phyloP scores from a whole-genome alignment of 2,888 invertebrate species.

The Drosophila sordidapex region DNA sequence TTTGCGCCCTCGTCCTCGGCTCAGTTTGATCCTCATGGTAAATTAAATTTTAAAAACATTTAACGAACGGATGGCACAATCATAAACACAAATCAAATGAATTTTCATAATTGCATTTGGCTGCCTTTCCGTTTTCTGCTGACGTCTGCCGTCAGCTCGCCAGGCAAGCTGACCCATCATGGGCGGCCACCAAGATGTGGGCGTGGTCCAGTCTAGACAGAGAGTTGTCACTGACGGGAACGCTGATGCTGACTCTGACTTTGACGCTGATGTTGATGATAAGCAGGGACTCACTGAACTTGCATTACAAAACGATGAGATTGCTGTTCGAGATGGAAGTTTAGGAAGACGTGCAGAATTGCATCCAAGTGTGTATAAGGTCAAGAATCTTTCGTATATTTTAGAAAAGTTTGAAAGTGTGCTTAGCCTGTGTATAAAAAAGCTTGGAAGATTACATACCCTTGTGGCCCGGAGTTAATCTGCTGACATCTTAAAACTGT shows the following conservation, averaged over 20 bases:
- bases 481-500: background rate
- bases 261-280: constrained; percentile 22
- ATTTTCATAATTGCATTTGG: constrained; percentile 73
- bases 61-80: constrained; percentile 65
- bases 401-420: background rate
- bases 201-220: constrained; percentile 56
- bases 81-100: constrained; percentile 75
- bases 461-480: background rate
- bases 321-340: constrained; percentile 15
- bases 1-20: constrained; percentile 10
- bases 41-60: constrained; percentile 67
- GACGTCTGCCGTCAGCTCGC: constrained; percentile 36
- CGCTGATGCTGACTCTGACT: constrained; percentile 10
- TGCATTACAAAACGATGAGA: constrained; percentile 19
- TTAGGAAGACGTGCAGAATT: background rate
- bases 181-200: constrained; percentile 45
- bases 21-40: constrained; percentile 24
- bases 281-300: constrained; percentile 13
- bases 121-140: constrained; percentile 57
- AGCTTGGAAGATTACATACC: background rate
- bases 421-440: background rate
- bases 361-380: background rate
- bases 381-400: background rate
- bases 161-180: constrained; percentile 10
- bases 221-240: constrained; percentile 50